Conservation (phyloP, 2,888 invertebrate genomes). For the Diaphora mendica region DNA sequence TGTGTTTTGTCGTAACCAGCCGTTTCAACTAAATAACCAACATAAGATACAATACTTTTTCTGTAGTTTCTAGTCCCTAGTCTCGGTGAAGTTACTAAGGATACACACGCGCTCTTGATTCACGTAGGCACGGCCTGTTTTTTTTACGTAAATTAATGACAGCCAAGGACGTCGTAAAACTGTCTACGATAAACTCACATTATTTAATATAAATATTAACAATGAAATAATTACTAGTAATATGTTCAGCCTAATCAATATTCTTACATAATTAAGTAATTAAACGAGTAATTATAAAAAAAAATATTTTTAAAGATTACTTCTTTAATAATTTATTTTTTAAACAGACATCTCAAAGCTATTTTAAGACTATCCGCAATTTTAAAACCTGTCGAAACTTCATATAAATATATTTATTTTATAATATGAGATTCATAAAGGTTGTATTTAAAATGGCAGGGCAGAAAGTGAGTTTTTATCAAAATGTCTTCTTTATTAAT, state of each 20-base stretch:
- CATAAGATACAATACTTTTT: not conserved
- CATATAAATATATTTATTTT: not conserved
- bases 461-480: too few relatives aligned
- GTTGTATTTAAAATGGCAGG: too few relatives aligned
- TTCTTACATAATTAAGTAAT: constrained; percentile 1
- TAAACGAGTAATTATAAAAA: not conserved
- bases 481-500: too few relatives aligned
- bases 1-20: not conserved
- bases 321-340: not conserved
- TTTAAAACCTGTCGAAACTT: not conserved
- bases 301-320: not conserved
- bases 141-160: not conserved
- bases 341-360: not conserved
- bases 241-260: not conserved
- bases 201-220: not conserved
- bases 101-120: not conserved
- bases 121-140: not conserved
- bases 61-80: not conserved
- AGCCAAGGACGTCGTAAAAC: not conserved
- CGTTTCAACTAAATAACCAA: not conserved
- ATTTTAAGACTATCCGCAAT: not conserved
- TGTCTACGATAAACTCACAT: too few relatives aligned
- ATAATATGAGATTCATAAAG: too few relatives aligned
- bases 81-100: not conserved
- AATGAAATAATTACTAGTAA: not conserved